phyloP scores from a whole-genome alignment of 2,888 invertebrate genomes.

The Bombylius discolor region DNA sequence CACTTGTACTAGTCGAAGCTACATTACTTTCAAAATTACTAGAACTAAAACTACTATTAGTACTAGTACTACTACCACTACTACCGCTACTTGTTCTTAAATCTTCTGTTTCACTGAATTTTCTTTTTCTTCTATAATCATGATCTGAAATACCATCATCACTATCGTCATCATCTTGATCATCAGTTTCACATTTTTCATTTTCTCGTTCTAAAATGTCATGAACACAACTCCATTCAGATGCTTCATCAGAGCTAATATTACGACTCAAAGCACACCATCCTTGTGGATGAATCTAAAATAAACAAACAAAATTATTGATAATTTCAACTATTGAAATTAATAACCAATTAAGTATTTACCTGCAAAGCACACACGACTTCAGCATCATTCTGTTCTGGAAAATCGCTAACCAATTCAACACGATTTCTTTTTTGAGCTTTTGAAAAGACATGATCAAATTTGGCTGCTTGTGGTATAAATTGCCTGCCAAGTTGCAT shows the following conservation, averaged over 20 bases:
- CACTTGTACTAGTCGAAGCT: neutral
- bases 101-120: slow-evolving; percentile 17
- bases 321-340: neutral
- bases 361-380: slow-evolving; percentile 78
- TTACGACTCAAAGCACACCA: slow-evolving; percentile 83
- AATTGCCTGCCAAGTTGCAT: slow-evolving; percentile 78
- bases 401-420: slow-evolving; percentile 85
- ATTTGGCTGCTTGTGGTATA: slow-evolving; percentile 66
- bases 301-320: slow-evolving; percentile 7
- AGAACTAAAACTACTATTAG: slow-evolving; percentile 8
- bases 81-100: neutral
- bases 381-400: slow-evolving; percentile 71
- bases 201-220: slow-evolving; percentile 62
- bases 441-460: slow-evolving; percentile 67
- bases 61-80: neutral
- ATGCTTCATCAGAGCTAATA: slow-evolving; percentile 70
- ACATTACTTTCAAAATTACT: slow-evolving; percentile 10
- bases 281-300: slow-evolving; percentile 75
- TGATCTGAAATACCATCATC: neutral
- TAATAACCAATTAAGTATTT: slow-evolving; percentile 3
- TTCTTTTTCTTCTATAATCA: slow-evolving; percentile 14
- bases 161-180: slow-evolving; percentile 19
- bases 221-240: slow-evolving; percentile 92
- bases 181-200: slow-evolving; percentile 9
- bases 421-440: slow-evolving; percentile 66